Base-by-base conservation (phyloP, 2,797 vertebrate genomes). In the Typhlichthys subterraneus region DNA sequence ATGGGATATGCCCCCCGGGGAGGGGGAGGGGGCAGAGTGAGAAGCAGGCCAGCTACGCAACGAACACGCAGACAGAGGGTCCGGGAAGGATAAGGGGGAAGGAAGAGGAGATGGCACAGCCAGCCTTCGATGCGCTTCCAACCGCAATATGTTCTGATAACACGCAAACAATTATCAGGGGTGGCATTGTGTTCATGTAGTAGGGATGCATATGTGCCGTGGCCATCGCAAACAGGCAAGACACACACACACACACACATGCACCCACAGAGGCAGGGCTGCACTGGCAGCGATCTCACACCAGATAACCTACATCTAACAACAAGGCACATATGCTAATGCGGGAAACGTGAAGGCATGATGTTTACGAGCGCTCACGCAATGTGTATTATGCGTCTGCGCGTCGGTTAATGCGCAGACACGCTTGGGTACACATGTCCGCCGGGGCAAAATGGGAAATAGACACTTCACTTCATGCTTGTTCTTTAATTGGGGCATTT, bases 401-500 rank as follows among this genome's bases (percentile, higher is more conserved):
- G 78, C 85, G 85, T 80, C 87, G 77, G 77, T 86, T 87, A 88
- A 89, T 75, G 86, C 76, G 68, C 82, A 87, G 86, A 89, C 87
- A 89, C 85, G 83, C 89, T 91, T 72, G 84, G 86, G 70, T 88
- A 90, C 89, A 86, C 87, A 86, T 87, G 88, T 84, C 90, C 68
- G 78, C 80, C 4, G 90, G 90, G 88, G 70, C 61, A 70, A 81
- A 86, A 77, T 48, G 75, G 86, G 87, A 87, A 90, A 90, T 88
- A 90, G 88, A 90, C 89, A 89, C 87, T 91, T 90, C 84, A 86
- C 85, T 91, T 87, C 85, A 86, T 90, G 90, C 84, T 85, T 90
- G 88, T 88, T 90, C 87, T 89, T 90, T 92, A 91, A 92, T 90
- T 92, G 89, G 89, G 90, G 87, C 88, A 91, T 90, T 92, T 90